These are phyloP conservation scores for Aphelinus atriplicis DNA, from an alignment of 1,140 invertebrate genomes.

Conservation along the genomic window DNA sequence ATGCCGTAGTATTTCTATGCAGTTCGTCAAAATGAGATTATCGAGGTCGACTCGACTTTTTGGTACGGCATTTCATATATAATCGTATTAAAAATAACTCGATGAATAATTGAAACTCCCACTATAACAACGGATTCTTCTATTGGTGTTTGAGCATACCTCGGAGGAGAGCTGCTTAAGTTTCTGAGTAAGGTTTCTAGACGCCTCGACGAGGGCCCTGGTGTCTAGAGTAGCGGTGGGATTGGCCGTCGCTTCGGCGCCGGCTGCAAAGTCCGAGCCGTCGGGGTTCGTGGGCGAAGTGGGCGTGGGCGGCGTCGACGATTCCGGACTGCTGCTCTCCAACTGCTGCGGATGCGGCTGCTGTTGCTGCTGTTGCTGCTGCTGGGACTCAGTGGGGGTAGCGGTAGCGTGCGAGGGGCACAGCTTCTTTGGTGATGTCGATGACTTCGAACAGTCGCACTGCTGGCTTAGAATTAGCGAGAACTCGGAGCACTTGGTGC, in stretches of 20 bases:
- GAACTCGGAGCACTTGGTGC: constrained; percentile 22
- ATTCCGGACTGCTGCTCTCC: constrained; percentile 10
- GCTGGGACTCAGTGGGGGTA: constrained; percentile 5
- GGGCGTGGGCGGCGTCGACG: constrained; percentile 36
- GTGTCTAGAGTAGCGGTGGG: constrained; percentile 71
- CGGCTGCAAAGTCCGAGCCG: constrained; percentile 42
- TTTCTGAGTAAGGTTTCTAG: constrained; percentile 90
- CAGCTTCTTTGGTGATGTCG: constrained; percentile 30
- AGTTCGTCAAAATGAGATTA: no score
- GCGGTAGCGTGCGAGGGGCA: not conserved
- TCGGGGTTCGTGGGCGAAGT: constrained; percentile 46
- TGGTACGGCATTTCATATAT: no score
- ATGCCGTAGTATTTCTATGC: no score
- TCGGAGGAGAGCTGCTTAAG: constrained; percentile 89
- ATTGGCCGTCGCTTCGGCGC: constrained; percentile 71
- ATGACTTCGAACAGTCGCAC: constrained; percentile 34
- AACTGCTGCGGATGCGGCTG: constrained; percentile 9
- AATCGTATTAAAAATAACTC: no score
- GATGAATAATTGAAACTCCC: no score
- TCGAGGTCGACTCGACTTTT: no score
- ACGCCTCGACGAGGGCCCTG: constrained; percentile 85
- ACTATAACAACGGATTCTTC: no score
- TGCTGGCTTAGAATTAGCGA: not conserved
- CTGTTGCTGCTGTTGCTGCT: not conserved
- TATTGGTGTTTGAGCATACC: constrained; percentile 61